Percentiles rank a stretch among this genome's conserved stretches.
Evolutionary conservation across 1,140 invertebrate species (phyloP).

Genomic region (Drosophila saltans): DNA sequence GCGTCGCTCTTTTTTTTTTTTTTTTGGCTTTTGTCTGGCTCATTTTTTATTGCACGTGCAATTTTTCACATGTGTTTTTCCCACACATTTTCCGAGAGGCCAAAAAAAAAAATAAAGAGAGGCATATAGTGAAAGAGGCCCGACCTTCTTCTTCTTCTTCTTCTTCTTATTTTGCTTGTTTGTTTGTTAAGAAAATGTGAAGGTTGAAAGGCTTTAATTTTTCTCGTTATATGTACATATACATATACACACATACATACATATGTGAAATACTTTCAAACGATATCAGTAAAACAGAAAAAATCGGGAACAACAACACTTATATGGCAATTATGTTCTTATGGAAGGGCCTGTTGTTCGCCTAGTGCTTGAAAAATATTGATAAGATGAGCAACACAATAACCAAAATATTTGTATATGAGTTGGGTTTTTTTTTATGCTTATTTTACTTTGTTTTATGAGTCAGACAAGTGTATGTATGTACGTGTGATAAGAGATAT

Average conservation of each 20-base stretch:
- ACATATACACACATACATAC: too few species aligned
- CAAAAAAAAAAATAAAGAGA: not conserved
- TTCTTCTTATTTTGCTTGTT: not conserved
- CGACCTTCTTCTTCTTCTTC: not conserved
- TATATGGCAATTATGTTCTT: slow-evolving; percentile 2
- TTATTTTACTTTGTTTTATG: too few species aligned
- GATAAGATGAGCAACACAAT: not conserved
- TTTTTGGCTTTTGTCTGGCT: not conserved
- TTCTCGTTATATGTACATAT: not conserved
- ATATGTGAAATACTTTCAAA: too few species aligned
- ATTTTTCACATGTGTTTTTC: slow-evolving; percentile 51
- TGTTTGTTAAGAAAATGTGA: slow-evolving; percentile 19
- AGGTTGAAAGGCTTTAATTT: slow-evolving; percentile 25
- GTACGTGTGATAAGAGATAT: not conserved
- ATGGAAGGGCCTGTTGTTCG: not conserved
- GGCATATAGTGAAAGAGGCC: not conserved
- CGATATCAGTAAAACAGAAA: not conserved
- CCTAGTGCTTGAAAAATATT: not conserved
- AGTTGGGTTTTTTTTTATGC: too few species aligned
- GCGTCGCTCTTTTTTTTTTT: slow-evolving; percentile 24
- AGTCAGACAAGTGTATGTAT: not conserved
- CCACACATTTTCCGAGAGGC: slow-evolving; percentile 28
- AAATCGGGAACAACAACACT: not conserved
- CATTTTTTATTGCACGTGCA: slow-evolving; percentile 41
- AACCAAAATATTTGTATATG: too few species aligned